phyloP scores from a whole-genome alignment of 2,113 vertebrate species.

The Octodon degus region DNA sequence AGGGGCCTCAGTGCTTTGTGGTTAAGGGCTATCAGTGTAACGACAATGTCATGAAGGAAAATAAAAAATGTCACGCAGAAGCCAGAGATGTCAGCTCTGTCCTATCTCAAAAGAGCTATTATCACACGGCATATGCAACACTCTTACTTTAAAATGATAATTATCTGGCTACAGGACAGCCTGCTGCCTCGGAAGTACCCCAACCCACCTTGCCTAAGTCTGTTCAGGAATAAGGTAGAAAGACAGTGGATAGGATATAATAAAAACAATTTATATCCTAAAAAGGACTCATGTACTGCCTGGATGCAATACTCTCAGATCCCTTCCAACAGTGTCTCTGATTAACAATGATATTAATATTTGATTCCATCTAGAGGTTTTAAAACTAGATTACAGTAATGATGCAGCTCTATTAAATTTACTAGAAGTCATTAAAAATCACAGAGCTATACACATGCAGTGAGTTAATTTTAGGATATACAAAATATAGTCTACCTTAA shows the following conservation, averaged over 20 bases:
- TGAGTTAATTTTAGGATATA: background rate
- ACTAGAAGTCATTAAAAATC: background rate
- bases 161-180: background rate
- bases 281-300: background rate
- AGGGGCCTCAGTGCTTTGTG: background rate
- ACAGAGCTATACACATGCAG: background rate
- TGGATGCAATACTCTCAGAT: constrained; percentile 16
- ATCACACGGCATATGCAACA: background rate
- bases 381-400: background rate
- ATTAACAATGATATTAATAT: background rate
- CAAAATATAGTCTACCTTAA: background rate
- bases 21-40: background rate
- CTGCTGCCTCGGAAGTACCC: background rate
- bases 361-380: constrained; percentile 8
- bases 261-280: background rate
- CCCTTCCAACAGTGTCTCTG: background rate
- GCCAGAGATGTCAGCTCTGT: background rate
- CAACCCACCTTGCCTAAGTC: background rate
- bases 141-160: background rate
- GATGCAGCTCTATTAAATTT: background rate
- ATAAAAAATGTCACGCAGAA: constrained; percentile 44
- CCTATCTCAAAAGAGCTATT: background rate
- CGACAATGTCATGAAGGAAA: background rate
- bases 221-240: background rate
- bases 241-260: background rate